A percentile compares a stretch with the other conserved stretches of the same genome.
phyloP scores from a whole-genome alignment of 2,797 vertebrate genomes.

The Smutsia temminckii region DNA sequence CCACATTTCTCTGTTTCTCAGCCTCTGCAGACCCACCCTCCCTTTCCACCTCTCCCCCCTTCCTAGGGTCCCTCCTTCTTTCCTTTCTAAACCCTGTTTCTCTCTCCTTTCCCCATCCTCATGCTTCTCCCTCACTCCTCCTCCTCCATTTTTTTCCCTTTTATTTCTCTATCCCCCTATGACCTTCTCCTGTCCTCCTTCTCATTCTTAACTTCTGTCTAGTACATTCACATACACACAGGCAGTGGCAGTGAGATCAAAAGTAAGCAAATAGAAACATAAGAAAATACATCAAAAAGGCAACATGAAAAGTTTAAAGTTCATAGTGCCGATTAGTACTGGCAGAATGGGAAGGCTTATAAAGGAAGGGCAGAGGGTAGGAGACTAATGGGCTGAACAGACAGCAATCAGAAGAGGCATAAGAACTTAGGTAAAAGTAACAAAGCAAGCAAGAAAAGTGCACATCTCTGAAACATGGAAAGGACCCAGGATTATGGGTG shows the following conservation, averaged over 20 bases:
- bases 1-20: not conserved
- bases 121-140: not conserved
- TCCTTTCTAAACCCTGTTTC: not conserved
- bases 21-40: not conserved
- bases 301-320: conserved; percentile 5
- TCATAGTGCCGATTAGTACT: not conserved
- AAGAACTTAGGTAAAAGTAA: conserved; percentile 25
- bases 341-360: not conserved
- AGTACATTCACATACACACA: not conserved
- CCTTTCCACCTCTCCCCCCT: not conserved
- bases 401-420: not conserved
- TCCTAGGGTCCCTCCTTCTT: not conserved
- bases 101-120: not conserved
- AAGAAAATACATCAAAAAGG: conserved; percentile 26
- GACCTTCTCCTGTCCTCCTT: not conserved
- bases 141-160: not conserved
- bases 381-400: not conserved
- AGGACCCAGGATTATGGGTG: not conserved
- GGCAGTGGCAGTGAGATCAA: not conserved
- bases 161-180: not conserved
- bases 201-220: not conserved
- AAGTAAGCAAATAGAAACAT: conserved; percentile 12
- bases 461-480: not conserved
- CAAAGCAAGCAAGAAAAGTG: not conserved
- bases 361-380: not conserved